Base-by-base conservation (phyloP, 2,113 vertebrate species). In the Perccottus glenii region DNA sequence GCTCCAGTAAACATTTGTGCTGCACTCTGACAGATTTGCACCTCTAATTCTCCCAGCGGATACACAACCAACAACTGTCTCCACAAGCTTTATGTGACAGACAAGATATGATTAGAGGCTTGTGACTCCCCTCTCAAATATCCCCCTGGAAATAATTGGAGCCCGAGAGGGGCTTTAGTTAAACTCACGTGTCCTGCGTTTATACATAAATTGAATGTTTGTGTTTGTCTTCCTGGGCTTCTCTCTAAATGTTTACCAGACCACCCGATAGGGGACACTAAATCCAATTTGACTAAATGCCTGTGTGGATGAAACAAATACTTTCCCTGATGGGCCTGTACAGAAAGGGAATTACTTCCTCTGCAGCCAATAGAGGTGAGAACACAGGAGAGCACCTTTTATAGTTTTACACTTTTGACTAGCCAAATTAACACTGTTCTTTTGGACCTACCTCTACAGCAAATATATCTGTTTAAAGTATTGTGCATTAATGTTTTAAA, bases 1-100 rank as follows among this genome's bases (percentile, higher is more conserved):
- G 67, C 80, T 73, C 67, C 76, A 57, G 70, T 79, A 65, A 74
- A 80, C 55, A 71, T 73, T 77, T 75, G 32, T 46, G 32, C 52
- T 69, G 49, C 48, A 12, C 32, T 48, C 73, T 73, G 66, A 68
- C 60, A 69, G 57, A 75, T 76, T 80, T 70, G 56, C 65, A 73
- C 58, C 68, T 48, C 60, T 64, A 61, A 15, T 67, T 72, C 62
- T 73, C 60, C 49, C 16, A 0, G 16, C 27, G 12, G 48, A 75
- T 72, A 50, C 46, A 50, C 32, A 52, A 62, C 58, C 64, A 56
- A 53, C 64, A 65, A 68, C 70, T 60, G 55, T 64, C 64, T 75
- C 56, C 46, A 67, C 60, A 45, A 49, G 60, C 62, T 69, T 35
- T 58, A 62, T 64, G 58, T 73, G 61, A 76, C 56, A 63, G 52